Evolutionary conservation across 2,113 vertebrate genomes (phyloP), one percentile per base, ranked within the genome.

Genomic region (Embiotoca jacksoni): DNA sequence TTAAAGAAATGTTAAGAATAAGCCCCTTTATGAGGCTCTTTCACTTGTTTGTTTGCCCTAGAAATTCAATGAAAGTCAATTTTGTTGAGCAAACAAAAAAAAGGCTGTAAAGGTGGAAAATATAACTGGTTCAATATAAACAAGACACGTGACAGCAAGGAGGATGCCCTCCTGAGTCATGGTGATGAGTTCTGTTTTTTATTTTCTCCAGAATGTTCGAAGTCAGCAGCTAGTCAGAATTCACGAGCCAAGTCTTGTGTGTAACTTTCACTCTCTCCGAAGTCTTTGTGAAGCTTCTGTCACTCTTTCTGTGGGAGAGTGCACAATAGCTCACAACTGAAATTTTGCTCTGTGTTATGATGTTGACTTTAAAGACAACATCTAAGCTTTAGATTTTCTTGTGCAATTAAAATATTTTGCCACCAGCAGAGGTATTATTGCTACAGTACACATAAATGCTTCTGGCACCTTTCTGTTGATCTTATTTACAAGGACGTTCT

Each of bases 1-100:
- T 44, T 11, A 88, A 72, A 82, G 75, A 79, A 73, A 67, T 16
- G 15, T 75, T 66, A 60, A 87, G 75, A 85, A 87, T 67, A 75
- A 64, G 30, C 47, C 47, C 32, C 41, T 83, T 80, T 69, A 70
- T 64, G 39, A 65, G 11, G 13, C 60, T 53, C 39, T 16, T 59
- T 67, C 31, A 59, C 66, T 52, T 83, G 50, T 80, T 86, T 86
- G 79, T 82, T 90, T 88, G 49, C 46, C 36, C 57, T 67, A 6
- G 60, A 77, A 83, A 50, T 50, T 35, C 41, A 36, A 65, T 56
- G 37, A 44, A 44, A 44, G 41, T 44, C 41, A 44, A 11, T 44
- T 44, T 44, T 44, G 41, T 44, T 3, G 3, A 44, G 41, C 41
- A 44, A 44, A 44, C 10, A 44, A 44, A 7, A 37, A 44, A 44